Evolutionary conservation across 2,888 invertebrate genomes (phyloP).

Genomic region (Germaria angustata): DNA sequence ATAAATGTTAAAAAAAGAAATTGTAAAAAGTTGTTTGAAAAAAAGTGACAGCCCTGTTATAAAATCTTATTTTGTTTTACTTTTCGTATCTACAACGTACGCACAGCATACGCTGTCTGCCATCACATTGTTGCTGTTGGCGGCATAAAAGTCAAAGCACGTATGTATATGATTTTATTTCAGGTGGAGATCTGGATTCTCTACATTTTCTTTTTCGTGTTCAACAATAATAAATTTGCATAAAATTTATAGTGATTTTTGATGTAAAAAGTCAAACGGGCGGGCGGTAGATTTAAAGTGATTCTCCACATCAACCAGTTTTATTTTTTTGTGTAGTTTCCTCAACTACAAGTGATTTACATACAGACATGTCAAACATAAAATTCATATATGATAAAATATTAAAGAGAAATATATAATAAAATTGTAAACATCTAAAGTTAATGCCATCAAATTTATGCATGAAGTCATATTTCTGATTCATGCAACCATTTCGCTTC

Average conservation of each 20-base stretch:
- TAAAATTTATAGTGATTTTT: conserved; percentile 54
- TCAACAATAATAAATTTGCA: conserved; percentile 51
- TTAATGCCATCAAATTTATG: neutral
- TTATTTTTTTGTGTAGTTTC: neutral
- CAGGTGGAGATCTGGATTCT: conserved; percentile 43
- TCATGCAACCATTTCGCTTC: neutral
- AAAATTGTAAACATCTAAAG: neutral
- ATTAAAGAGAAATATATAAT: neutral
- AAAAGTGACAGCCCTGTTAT: conserved; percentile 28
- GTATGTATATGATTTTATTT: conserved; percentile 49
- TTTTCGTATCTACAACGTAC: neutral
- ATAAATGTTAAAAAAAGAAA: conserved; percentile 7
- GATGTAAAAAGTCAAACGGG: conserved; percentile 27
- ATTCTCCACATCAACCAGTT: neutral
- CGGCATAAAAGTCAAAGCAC: conserved; percentile 56
- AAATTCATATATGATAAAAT: conserved; percentile 18
- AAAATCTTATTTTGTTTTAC: conserved; percentile 20
- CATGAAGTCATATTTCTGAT: conserved; percentile 1
- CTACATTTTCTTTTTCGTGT: neutral
- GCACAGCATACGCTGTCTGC: neutral
- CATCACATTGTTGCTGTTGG: neutral
- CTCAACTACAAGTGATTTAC: conserved; percentile 20
- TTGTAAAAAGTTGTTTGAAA: neutral
- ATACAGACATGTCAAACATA: conserved; percentile 2
- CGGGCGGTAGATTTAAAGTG: conserved; percentile 61